Evolutionary conservation across 2,888 invertebrate species (phyloP).

Genomic region (Rhopalosiphum nymphaeae): DNA sequence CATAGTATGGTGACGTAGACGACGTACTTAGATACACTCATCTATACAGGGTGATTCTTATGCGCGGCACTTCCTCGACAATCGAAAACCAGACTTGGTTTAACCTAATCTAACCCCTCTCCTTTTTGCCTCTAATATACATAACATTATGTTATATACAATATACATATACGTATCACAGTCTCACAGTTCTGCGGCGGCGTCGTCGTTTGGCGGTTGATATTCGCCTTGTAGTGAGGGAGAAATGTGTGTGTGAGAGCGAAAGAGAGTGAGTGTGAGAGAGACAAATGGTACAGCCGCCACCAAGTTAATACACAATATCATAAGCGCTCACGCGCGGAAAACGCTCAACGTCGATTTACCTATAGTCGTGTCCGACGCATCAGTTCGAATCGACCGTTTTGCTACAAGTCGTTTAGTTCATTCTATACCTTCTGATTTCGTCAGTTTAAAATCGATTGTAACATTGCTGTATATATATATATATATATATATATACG

Average conservation of each 20-base stretch:
- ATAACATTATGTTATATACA: not conserved
- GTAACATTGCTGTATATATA: not conserved
- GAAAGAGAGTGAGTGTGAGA: not conserved
- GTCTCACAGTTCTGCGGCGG: not conserved
- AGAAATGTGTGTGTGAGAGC: not conserved
- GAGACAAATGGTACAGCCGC: not conserved
- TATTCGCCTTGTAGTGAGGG: not conserved
- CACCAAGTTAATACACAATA: slow-evolving; percentile 1
- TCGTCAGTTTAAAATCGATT: not conserved
- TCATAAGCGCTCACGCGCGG: slow-evolving; percentile 40
- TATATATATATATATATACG: not conserved
- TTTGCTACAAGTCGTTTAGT: slow-evolving; percentile 4
- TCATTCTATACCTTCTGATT: not conserved
- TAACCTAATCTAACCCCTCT: slow-evolving; percentile 9
- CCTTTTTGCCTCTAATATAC: not conserved
- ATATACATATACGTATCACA: not conserved
- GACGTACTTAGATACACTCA: not conserved
- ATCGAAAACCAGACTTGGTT: not conserved
- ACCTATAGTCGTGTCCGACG: slow-evolving; percentile 49
- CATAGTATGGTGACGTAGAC: not conserved
- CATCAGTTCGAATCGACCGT: slow-evolving; percentile 50
- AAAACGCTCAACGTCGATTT: slow-evolving; percentile 40
- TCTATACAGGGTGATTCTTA: not conserved
- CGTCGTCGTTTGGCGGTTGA: not conserved
- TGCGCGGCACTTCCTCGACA: not conserved